A percentile compares a stretch with the other conserved stretches of the same genome.
phyloP scores from a whole-genome alignment of 92 coral and sea anemone genomes.

The Scolanthus callimorphus region DNA sequence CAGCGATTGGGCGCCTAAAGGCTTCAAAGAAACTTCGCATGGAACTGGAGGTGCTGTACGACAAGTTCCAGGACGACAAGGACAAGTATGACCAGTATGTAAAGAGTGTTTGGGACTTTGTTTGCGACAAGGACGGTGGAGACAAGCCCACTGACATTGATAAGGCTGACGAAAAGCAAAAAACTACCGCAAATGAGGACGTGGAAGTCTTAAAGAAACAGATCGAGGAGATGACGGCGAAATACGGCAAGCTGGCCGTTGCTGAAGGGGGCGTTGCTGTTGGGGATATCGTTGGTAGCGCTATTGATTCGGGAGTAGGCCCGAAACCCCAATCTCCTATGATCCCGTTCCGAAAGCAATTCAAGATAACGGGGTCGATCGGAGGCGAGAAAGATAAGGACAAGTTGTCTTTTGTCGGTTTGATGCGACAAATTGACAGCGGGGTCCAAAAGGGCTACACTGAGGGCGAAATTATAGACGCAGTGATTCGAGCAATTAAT shows the following conservation, averaged over 20 bases:
- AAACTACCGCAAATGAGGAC: no score
- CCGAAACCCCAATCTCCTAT: neutral
- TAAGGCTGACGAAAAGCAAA: no score
- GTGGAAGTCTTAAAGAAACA: no score
- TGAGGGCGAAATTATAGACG: slow-evolving; percentile 28
- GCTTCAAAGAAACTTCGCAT: no score
- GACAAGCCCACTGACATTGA: neutral
- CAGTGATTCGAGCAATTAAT: slow-evolving; percentile 23
- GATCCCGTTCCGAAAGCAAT: slow-evolving; percentile 14
- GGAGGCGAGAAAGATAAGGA: slow-evolving; percentile 28
- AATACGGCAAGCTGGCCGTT: no score
- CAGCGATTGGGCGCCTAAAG: no score
- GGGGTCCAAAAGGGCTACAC: slow-evolving; percentile 18
- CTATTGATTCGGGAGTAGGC: neutral
- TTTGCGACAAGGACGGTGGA: neutral
- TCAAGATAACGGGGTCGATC: slow-evolving; percentile 18
- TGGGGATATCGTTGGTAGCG: neutral
- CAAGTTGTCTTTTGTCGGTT: slow-evolving; percentile 23
- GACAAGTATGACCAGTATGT: neutral
- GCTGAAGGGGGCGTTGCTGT: no score
- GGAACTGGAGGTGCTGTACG: no score
- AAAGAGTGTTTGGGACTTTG: slow-evolving; percentile 5
- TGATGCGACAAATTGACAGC: slow-evolving; percentile 35
- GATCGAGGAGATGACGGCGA: no score
- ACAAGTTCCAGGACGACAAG: no score